phyloP scores from a whole-genome alignment of 2,113 vertebrate genomes.

The Equus przewalskii region DNA sequence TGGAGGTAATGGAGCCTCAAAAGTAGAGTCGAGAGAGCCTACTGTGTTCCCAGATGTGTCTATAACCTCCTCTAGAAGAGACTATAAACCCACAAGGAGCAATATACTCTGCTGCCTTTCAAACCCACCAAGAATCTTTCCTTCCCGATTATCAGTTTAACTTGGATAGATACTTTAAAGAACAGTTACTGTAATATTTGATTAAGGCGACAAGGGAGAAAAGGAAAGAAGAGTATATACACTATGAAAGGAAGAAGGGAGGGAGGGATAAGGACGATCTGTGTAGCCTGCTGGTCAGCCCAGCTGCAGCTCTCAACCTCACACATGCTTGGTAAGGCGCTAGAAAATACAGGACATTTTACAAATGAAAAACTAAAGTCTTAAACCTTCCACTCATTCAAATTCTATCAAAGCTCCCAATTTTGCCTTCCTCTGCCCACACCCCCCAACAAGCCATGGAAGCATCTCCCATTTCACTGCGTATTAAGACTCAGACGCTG shows the following conservation, averaged over 20 bases:
- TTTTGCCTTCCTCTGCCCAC: background rate
- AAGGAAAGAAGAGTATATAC: background rate
- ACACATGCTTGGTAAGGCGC: background rate
- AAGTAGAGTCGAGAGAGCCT: background rate
- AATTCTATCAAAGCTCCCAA: background rate
- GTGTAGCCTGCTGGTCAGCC: background rate
- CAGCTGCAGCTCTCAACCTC: background rate
- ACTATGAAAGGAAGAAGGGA: background rate
- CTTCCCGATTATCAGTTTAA: background rate
- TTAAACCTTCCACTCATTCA: background rate
- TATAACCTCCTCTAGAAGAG: background rate
- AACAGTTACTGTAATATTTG: background rate
- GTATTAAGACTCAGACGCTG: background rate
- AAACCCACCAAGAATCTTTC: background rate
- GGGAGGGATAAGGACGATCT: background rate
- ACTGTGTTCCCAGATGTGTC: background rate
- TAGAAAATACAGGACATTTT: background rate
- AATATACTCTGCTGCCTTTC: conserved; percentile 13
- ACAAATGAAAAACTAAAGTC: background rate
- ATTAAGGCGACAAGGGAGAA: background rate
- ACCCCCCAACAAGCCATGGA: background rate
- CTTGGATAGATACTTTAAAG: background rate
- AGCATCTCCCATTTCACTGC: background rate
- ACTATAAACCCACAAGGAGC: background rate
- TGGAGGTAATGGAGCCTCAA: background rate